These are phyloP conservation scores for Dendronephthya gigantea DNA, from an alignment of 64 coral and sea anemone genomes.

Conservation along the genomic window DNA sequence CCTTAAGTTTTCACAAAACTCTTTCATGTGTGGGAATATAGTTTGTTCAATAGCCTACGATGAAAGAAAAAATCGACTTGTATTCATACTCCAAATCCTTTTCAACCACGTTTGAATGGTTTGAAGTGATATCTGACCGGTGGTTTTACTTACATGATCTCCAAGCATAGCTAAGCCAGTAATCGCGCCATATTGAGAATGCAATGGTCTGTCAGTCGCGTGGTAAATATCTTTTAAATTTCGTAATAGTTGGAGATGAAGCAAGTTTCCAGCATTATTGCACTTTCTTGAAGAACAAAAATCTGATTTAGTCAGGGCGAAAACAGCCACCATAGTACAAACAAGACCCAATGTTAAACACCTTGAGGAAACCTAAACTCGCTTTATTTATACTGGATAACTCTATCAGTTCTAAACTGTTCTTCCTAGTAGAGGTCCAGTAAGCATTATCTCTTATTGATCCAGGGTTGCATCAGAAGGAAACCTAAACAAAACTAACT, in stretches of 20 bases:
- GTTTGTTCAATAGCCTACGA: background rate
- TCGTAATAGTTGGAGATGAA: background rate
- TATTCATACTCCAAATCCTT: background rate
- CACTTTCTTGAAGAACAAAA: background rate
- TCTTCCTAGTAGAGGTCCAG: background rate
- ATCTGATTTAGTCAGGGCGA: no score
- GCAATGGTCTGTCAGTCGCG: background rate
- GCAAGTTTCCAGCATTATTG: background rate
- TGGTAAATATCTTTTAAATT: background rate
- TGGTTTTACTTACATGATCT: background rate
- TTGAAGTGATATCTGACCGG: no score
- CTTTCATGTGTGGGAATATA: background rate
- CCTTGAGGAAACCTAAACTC: no score
- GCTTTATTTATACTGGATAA: background rate
- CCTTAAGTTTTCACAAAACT: background rate
- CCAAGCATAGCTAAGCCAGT: background rate
- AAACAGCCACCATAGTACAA: no score
- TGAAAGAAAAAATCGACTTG: background rate
- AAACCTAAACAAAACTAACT: no score
- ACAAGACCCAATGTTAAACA: no score
- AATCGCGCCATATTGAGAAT: conserved; percentile 5
- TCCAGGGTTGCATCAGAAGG: background rate
- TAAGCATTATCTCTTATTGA: background rate
- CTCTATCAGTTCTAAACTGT: no score
- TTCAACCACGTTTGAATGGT: no score